Conservation (phyloP, 2,888 invertebrate species). For the Oscheius myriophilus region DNA sequence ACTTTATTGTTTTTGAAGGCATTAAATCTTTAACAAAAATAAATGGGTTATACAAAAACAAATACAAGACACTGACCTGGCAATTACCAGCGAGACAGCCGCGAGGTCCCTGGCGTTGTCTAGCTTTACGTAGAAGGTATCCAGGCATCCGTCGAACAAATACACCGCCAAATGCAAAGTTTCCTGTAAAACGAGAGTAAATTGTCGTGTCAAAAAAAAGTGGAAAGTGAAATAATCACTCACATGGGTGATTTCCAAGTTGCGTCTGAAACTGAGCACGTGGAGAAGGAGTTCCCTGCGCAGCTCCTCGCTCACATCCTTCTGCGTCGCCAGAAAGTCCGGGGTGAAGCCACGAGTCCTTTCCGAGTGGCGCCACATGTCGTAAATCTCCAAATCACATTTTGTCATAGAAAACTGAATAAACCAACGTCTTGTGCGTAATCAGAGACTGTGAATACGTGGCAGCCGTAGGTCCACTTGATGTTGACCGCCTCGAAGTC, state of each 20-base stretch:
- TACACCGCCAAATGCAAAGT: slow-evolving; percentile 23
- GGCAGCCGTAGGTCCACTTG: slow-evolving; percentile 7
- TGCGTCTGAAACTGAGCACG: slow-evolving; percentile 1
- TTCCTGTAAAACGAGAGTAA: too few species aligned
- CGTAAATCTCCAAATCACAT: slow-evolving; percentile 20
- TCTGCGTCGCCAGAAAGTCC: slow-evolving; percentile 13
- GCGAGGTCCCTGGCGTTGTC: slow-evolving; percentile 16
- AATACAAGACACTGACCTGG: neutral
- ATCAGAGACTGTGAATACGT: neutral
- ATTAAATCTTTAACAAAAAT: too few species aligned
- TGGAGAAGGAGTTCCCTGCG: slow-evolving; percentile 3
- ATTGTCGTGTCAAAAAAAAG: too few species aligned
- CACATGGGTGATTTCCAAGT: slow-evolving; percentile 11
- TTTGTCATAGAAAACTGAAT: neutral
- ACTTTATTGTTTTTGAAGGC: too few species aligned
- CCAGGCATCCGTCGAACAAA: slow-evolving; percentile 26
- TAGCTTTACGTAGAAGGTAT: slow-evolving; percentile 1
- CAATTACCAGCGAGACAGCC: slow-evolving; percentile 19
- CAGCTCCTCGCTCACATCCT: slow-evolving; percentile 1
- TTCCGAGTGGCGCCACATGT: slow-evolving; percentile 7
- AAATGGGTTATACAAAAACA: neutral
- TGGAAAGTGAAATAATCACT: neutral
- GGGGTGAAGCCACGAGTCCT: slow-evolving; percentile 4
- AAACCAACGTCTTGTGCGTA: slow-evolving; percentile 19
- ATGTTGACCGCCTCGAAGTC: slow-evolving; percentile 18